Conservation (phyloP, 2,888 invertebrate species). For the Tenodera sinensis region DNA sequence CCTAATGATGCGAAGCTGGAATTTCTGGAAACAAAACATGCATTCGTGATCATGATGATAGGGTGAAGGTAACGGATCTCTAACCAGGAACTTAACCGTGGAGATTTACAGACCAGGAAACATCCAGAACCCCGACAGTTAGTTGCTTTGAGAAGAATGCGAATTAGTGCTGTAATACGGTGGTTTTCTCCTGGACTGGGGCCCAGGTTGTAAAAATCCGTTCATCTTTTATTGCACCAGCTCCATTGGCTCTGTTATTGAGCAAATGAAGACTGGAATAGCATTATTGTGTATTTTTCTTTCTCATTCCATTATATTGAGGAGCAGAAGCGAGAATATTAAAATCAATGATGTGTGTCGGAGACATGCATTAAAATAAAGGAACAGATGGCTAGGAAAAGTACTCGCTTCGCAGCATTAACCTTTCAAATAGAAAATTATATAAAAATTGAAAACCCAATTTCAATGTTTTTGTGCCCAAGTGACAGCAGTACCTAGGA, state of each 20-base stretch:
- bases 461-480: too few relatives aligned
- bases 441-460: too few relatives aligned
- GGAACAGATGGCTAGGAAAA: too few relatives aligned
- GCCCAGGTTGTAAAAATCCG: not conserved
- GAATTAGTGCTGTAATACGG: not conserved
- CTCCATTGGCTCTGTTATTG: not conserved
- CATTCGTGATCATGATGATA: not conserved
- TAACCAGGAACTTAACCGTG: not conserved
- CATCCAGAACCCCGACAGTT: not conserved
- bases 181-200: not conserved
- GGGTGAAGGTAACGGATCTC: not conserved
- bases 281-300: not conserved
- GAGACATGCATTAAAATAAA: too few relatives aligned
- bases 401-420: too few relatives aligned
- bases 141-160: not conserved
- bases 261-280: not conserved
- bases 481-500: too few relatives aligned
- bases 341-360: too few relatives aligned
- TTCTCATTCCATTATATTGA: not conserved
- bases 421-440: too few relatives aligned
- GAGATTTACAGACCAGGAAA: not conserved
- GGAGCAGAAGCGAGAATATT: too few relatives aligned
- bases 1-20: not conserved
- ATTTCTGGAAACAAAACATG: not conserved
- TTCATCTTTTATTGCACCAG: not conserved